Conservation (phyloP, 2,113 vertebrate species). For the Otolemur garnettii region DNA sequence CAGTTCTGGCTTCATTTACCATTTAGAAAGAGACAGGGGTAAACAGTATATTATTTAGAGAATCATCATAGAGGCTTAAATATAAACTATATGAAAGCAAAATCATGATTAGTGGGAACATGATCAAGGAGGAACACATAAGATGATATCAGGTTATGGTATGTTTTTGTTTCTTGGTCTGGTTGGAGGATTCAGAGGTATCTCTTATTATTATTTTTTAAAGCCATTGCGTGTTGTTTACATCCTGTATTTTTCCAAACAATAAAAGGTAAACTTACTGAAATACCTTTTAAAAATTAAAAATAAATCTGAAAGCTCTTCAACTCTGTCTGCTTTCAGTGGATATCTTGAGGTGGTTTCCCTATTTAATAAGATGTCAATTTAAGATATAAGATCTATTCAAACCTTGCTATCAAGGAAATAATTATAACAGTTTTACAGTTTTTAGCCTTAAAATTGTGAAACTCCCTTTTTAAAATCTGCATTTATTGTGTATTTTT, state of each 20-base stretch:
- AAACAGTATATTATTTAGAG: neutral
- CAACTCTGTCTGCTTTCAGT: neutral
- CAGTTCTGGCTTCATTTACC: neutral
- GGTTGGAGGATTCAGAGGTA: neutral
- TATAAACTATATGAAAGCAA: conserved; percentile 20
- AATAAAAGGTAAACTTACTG: conserved; percentile 27
- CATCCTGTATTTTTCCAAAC: neutral
- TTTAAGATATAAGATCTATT: conserved; percentile 34
- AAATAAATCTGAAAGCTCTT: neutral
- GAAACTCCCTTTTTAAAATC: conserved; percentile 34
- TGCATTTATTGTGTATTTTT: conserved; percentile 41
- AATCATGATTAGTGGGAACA: neutral
- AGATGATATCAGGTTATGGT: neutral
- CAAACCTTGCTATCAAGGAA: neutral
- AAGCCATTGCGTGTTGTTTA: neutral
- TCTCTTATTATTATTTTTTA: neutral
- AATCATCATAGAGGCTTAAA: conserved; percentile 21
- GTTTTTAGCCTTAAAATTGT: conserved; percentile 33
- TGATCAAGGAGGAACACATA: neutral
- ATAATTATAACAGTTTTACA: neutral
- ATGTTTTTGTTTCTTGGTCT: conserved; percentile 7
- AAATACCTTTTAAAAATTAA: conserved; percentile 27
- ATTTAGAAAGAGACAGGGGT: neutral
- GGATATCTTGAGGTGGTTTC: neutral
- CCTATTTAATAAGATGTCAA: neutral